Evolutionary conservation across 2,113 vertebrate genomes (phyloP).

Genomic region (Panthera leo): DNA sequence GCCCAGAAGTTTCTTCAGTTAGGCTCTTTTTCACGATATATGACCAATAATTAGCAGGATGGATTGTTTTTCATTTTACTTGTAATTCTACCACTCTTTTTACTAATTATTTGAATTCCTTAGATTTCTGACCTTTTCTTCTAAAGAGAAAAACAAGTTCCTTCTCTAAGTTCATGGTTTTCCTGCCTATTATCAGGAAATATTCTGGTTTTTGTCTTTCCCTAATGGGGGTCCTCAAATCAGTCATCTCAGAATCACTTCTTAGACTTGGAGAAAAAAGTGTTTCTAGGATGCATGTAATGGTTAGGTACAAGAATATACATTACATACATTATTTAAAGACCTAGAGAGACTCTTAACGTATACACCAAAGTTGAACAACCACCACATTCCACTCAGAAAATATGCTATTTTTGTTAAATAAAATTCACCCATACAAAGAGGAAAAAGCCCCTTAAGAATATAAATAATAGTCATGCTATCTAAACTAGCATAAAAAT

Average conservation of each 20-base stretch:
- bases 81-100: not conserved
- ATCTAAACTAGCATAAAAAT: not conserved
- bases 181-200: not conserved
- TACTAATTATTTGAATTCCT: not conserved
- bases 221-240: not conserved
- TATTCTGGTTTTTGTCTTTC: not conserved
- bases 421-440: not conserved
- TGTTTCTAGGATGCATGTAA: not conserved
- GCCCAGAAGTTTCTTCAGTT: not conserved
- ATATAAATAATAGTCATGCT: not conserved
- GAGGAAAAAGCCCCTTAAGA: not conserved
- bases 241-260: not conserved
- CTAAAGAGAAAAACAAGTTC: not conserved
- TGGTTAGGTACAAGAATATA: not conserved
- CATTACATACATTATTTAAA: not conserved
- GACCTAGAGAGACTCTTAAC: not conserved
- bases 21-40: not conserved
- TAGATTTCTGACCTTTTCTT: not conserved
- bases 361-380: not conserved
- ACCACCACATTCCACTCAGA: not conserved
- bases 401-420: not conserved
- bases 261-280: not conserved
- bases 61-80: not conserved
- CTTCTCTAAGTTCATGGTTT: not conserved
- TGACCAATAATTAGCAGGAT: not conserved